A percentile compares a stretch with the other conserved stretches of the same genome.
phyloP scores from a whole-genome alignment of 1,140 invertebrate genomes.

The Temnothorax nylanderi region DNA sequence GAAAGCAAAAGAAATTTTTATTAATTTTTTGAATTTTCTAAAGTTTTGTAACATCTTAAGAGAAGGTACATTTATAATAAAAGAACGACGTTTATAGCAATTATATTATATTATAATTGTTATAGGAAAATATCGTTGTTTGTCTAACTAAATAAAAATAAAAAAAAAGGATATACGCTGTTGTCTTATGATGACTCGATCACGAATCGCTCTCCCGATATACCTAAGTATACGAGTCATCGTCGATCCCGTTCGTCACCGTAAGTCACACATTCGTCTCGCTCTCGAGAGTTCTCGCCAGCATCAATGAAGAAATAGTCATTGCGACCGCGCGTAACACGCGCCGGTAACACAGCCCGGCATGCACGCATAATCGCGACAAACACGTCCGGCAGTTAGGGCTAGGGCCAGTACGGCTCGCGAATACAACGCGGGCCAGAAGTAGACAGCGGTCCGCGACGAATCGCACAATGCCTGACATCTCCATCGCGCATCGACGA shows the following conservation, averaged over 20 bases:
- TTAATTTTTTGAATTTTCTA: background rate
- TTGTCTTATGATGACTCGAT: constrained; percentile 13
- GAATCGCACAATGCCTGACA: constrained; percentile 82
- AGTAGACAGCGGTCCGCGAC: constrained; percentile 80
- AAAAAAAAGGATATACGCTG: background rate
- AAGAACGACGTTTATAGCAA: background rate
- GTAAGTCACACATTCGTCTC: constrained; percentile 51
- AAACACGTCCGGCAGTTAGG: constrained; percentile 42
- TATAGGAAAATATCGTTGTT: background rate
- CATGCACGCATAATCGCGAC: constrained; percentile 52
- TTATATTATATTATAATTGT: background rate
- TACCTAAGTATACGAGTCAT: constrained; percentile 8
- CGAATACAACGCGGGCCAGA: constrained; percentile 37
- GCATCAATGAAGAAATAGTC: constrained; percentile 73
- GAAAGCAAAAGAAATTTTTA: background rate
- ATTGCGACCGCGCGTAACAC: constrained; percentile 50
- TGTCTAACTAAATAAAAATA: background rate
- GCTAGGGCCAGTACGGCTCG: background rate
- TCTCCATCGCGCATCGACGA: constrained; percentile 81
- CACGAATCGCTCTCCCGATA: constrained; percentile 4
- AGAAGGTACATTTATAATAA: background rate
- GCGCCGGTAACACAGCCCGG: constrained; percentile 26
- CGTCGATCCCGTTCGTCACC: constrained; percentile 42
- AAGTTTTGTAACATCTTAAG: background rate
- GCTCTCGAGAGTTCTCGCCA: constrained; percentile 24